A percentile compares a stretch with the other conserved stretches of the same genome.
Conservation (phyloP, 2,797 vertebrate species). For the Acestrorhynchus altus region DNA sequence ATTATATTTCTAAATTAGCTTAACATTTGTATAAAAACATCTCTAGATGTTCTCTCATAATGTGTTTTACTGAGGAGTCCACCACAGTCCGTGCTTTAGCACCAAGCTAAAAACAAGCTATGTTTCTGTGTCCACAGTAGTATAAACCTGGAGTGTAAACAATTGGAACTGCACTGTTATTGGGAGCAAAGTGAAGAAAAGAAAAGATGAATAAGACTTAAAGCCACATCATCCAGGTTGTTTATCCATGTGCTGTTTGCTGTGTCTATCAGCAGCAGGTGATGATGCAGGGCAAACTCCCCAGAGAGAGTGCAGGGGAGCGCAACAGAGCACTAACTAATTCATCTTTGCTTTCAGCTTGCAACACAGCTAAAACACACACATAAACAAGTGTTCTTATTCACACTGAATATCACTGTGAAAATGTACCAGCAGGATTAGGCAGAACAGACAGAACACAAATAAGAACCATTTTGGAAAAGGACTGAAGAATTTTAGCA, state of each 20-base stretch:
- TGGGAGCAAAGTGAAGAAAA: slow-evolving; percentile 37
- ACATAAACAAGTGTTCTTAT: slow-evolving; percentile 50
- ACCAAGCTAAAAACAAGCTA: background rate
- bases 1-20: background rate
- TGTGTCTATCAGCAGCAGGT: slow-evolving; percentile 59
- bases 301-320: slow-evolving; percentile 43
- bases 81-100: background rate
- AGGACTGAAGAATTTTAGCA: background rate
- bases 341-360: slow-evolving; percentile 62
- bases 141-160: slow-evolving; percentile 35
- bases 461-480: background rate
- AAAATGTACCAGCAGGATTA: slow-evolving; percentile 36
- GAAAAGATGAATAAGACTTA: slow-evolving; percentile 65
- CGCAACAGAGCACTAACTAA: slow-evolving; percentile 61
- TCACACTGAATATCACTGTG: slow-evolving; percentile 48
- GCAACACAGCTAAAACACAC: slow-evolving; percentile 57
- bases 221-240: slow-evolving; percentile 54
- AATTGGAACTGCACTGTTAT: slow-evolving; percentile 14
- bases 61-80: background rate
- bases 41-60: background rate
- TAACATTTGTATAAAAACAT: background rate
- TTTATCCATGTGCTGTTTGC: slow-evolving; percentile 62
- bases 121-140: slow-evolving; percentile 8
- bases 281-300: slow-evolving; percentile 35
- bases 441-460: slow-evolving; percentile 34